phyloP scores from a whole-genome alignment of 2,888 invertebrate genomes.

The Synergus gifuensis region DNA sequence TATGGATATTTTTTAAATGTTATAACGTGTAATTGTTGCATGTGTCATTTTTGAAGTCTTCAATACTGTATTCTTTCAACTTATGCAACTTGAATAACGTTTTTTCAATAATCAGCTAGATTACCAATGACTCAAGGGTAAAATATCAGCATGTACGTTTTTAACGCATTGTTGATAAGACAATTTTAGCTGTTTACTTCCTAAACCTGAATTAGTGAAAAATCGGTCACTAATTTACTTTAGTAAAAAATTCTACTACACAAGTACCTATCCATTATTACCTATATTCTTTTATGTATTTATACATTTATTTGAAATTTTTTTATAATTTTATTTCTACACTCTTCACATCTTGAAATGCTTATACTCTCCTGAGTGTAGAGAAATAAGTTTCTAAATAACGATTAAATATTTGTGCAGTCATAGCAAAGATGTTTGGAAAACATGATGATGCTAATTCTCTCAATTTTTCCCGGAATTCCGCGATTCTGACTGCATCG shows the following conservation, averaged over 20 bases:
- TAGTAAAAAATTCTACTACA: too few species aligned
- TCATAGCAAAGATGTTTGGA: not conserved
- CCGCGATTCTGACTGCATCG: not conserved
- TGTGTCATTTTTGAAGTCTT: not conserved
- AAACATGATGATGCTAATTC: slow-evolving; percentile 17
- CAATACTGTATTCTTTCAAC: not conserved
- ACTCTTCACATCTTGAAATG: not conserved
- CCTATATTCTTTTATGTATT: too few species aligned
- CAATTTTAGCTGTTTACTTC: not conserved
- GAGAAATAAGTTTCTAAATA: slow-evolving; percentile 14
- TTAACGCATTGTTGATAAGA: not conserved
- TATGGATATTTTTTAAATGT: too few species aligned
- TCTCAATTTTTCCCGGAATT: not conserved
- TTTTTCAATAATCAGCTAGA: not conserved
- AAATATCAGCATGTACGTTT: not conserved
- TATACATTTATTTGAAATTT: too few species aligned
- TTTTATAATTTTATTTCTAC: not conserved
- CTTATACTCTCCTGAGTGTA: not conserved
- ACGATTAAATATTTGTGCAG: slow-evolving; percentile 23
- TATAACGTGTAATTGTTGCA: not conserved
- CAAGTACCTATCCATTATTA: too few species aligned
- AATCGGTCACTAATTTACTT: too few species aligned
- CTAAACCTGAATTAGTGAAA: not conserved
- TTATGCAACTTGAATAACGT: not conserved
- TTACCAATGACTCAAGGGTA: not conserved